phyloP scores from a whole-genome alignment of 2,113 vertebrate species.

The Amblyornis subalaris region DNA sequence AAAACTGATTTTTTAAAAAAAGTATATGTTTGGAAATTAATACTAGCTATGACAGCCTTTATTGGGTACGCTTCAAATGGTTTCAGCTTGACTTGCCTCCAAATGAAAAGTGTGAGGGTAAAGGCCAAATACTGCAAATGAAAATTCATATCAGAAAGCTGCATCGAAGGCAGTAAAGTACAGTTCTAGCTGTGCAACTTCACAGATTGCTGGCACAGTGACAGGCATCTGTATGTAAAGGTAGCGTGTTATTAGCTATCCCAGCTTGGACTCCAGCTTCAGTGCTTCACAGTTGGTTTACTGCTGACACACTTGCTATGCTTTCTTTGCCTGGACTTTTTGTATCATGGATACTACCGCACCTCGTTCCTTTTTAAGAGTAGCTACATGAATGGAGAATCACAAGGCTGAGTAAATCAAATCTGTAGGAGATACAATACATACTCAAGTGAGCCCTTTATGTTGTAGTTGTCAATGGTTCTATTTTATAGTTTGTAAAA shows the following conservation, averaged over 20 bases:
- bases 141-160: neutral
- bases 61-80: neutral
- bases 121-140: neutral
- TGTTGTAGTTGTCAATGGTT: neutral
- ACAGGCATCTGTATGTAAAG: neutral
- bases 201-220: neutral
- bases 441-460: neutral
- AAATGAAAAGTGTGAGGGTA: neutral
- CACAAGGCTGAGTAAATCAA: constrained; percentile 10
- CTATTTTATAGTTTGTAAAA: constrained; percentile 20
- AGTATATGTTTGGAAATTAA: neutral
- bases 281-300: neutral
- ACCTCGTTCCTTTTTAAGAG: neutral
- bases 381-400: neutral
- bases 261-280: neutral
- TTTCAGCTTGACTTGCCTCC: neutral
- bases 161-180: neutral
- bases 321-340: neutral
- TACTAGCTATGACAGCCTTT: neutral
- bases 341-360: neutral
- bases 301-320: neutral
- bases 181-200: neutral
- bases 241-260: neutral
- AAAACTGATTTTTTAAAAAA: neutral
- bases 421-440: neutral